Base-by-base conservation (phyloP, 1,140 invertebrate species). In the Adelges cooleyi region DNA sequence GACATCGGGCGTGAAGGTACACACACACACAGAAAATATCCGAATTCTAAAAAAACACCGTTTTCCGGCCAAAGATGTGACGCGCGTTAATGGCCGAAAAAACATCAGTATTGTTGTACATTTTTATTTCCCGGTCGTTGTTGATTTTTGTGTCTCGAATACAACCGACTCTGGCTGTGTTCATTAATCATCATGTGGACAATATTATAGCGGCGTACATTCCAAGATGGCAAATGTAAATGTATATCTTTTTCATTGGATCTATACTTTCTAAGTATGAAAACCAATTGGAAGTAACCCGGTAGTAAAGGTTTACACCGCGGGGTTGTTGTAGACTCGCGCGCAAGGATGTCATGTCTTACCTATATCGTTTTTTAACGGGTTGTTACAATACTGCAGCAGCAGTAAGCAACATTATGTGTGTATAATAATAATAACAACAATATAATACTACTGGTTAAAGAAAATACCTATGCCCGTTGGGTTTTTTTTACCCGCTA, bases 321-420 rank as follows among this genome's bases (percentile, higher is more conserved):
- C n/a, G n/a, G n/a, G n/a, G n/a, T n/a, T n/a, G n/a, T n/a, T n/a
- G n/a, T n/a, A n/a, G n/a, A n/a, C 36, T 8, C 36, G 38, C 36
- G 22, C 29, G 44, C 53, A 27, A 8, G 29, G 53, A 59, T 42
- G 44, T 59, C 13, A 38, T 38, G n/a, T n/a, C n/a, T n/a, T n/a
- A n/a, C n/a, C n/a, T n/a, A n/a, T n/a, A n/a, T n/a, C n/a, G n/a
- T 62, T 62, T 46, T 46, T 46, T 53, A 53, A 53, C 51, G 51
- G 29, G 51, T 53, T 53, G 42, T 62, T n/a, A 62, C 27, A 48
- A 62, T 62, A 18, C 54, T 27, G 15, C 50, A n/a, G n/a, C n/a
- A n/a, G n/a, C n/a, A n/a, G n/a, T n/a, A n/a, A n/a, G n/a, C n/a
- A n/a, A n/a, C n/a, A n/a, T n/a, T n/a, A n/a, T n/a, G 50, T 17